Percentiles rank a stretch among this genome's conserved stretches.
phyloP scores from a whole-genome alignment of 2,797 vertebrate genomes.

The Hippocampus kuda region DNA sequence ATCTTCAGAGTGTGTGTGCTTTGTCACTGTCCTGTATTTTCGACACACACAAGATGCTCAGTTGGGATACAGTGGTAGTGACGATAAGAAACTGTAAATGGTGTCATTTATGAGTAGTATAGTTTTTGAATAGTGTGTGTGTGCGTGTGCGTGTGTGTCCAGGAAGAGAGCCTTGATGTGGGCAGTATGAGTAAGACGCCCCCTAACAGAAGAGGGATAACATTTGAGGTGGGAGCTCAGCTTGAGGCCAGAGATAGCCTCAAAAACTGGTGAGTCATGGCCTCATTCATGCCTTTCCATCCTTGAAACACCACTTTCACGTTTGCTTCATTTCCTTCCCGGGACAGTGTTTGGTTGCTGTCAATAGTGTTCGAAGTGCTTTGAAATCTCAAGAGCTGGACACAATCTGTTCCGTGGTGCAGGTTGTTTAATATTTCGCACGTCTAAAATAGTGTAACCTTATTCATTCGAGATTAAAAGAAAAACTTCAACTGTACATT shows the following conservation, averaged over 20 bases:
- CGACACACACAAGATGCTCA: conserved; percentile 14
- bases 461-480: too few relatives aligned
- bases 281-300: conserved; percentile 48
- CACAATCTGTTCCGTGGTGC: not conserved
- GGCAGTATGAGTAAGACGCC: conserved; percentile 92
- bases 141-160: conserved; percentile 34
- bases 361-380: not conserved
- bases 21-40: conserved; percentile 5
- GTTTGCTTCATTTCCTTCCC: not conserved
- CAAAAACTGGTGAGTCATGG: conserved; percentile 85
- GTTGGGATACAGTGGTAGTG: conserved; percentile 15
- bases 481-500: too few relatives aligned
- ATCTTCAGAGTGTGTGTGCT: conserved; percentile 10
- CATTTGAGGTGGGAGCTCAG: conserved; percentile 96
- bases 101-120: conserved; percentile 16
- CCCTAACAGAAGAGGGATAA: conserved; percentile 96
- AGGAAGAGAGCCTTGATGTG: conserved; percentile 65
- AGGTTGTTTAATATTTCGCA: not conserved
- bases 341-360: not conserved
- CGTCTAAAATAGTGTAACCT: too few relatives aligned
- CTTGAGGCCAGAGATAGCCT: conserved; percentile 95
- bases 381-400: not conserved
- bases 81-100: not conserved
- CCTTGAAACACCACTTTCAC: conserved; percentile 18
- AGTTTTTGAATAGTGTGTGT: conserved; percentile 24